phyloP scores from a whole-genome alignment of 1,140 invertebrate genomes.

The Gonioctena quinquepunctata region DNA sequence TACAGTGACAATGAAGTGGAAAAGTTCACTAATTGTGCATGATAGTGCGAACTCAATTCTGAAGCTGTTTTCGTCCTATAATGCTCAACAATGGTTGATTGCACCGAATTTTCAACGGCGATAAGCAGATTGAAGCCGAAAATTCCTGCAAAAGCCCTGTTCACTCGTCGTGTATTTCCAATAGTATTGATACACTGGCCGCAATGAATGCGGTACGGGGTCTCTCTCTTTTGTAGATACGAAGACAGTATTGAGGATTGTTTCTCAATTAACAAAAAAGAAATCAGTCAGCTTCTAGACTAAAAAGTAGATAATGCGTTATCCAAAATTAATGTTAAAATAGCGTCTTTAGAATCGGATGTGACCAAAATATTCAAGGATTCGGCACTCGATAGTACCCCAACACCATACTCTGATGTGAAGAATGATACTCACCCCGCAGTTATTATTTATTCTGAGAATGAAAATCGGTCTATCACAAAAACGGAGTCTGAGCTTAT shows the following conservation, averaged over 20 bases:
- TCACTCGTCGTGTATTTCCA: background rate
- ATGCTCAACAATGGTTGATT: background rate
- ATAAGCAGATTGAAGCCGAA: background rate
- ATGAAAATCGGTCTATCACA: background rate
- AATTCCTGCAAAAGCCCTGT: background rate
- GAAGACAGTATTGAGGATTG: background rate
- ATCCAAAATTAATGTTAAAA: background rate
- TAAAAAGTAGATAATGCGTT: conserved; percentile 5
- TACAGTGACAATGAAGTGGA: background rate
- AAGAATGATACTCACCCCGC: background rate
- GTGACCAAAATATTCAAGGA: background rate
- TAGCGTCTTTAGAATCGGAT: background rate
- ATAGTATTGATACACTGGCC: background rate
- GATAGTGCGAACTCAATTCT: background rate
- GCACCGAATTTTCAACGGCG: background rate
- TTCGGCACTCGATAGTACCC: background rate
- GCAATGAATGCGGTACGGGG: background rate
- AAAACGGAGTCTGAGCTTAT: conserved; percentile 5
- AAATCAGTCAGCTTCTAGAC: background rate
- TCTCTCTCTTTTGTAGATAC: background rate
- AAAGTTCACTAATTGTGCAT: background rate
- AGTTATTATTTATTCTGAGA: background rate
- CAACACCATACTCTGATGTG: conserved; percentile 4
- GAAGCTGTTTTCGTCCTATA: background rate
- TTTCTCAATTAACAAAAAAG: background rate